Evolutionary conservation across 2,113 vertebrate species (phyloP).

Genomic region (Pelobates fuscus): DNA sequence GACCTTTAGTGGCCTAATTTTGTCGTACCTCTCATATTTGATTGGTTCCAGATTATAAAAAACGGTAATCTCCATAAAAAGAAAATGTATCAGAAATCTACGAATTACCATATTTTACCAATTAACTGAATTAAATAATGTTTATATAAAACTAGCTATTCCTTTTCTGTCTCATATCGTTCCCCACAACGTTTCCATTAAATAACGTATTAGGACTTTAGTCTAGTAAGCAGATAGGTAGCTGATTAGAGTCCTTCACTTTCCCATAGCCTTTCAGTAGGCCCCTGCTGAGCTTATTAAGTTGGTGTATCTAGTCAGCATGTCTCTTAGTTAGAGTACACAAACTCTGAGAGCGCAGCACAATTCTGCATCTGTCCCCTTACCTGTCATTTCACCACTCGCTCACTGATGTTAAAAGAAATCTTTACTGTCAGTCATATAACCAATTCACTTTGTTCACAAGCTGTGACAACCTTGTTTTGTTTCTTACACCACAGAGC

Average conservation of each 20-base stretch:
- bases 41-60: no score
- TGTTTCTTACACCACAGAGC: constrained; percentile 68
- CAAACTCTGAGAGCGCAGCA: constrained; percentile 75
- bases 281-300: constrained; percentile 68
- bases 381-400: constrained; percentile 87
- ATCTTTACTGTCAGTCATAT: constrained; percentile 97
- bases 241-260: constrained; percentile 52
- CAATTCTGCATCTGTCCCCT: constrained; percentile 80
- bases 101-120: background rate
- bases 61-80: no score
- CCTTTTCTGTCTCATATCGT: background rate
- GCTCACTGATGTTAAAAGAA: constrained; percentile 98
- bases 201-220: constrained; percentile 10
- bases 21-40: no score
- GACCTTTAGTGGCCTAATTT: no score
- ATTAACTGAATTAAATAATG: background rate
- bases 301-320: constrained; percentile 66
- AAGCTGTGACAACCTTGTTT: constrained; percentile 87
- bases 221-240: constrained; percentile 22
- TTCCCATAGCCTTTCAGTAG: constrained; percentile 47
- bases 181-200: background rate
- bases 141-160: background rate
- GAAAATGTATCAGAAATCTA: no score
- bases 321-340: constrained; percentile 73
- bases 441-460: constrained; percentile 97